A percentile compares a stretch with the other conserved stretches of the same genome.
Conservation (phyloP, 1,140 invertebrate species). For the Leptinotarsa texana region DNA sequence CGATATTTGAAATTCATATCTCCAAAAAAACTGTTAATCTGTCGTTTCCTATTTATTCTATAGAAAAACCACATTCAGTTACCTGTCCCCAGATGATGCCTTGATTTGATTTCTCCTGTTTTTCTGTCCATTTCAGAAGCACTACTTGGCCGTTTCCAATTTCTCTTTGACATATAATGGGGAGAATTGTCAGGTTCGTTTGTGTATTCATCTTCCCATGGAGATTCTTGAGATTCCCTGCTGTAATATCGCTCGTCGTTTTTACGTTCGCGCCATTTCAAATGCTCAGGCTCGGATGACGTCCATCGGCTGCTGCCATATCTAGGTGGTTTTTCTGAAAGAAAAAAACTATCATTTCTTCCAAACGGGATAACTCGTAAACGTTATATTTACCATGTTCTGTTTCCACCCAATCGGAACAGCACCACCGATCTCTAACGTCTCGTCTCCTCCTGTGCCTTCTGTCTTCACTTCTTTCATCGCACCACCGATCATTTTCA, state of each 20-base stretch:
- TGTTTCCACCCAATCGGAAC: slow-evolving; percentile 52
- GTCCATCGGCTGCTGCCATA: slow-evolving; percentile 41
- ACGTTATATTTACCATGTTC: slow-evolving; percentile 39
- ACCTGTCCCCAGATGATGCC: slow-evolving; percentile 54
- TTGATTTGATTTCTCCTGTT: slow-evolving; percentile 56
- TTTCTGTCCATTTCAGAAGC: slow-evolving; percentile 61
- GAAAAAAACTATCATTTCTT: slow-evolving; percentile 1
- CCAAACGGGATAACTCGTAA: neutral
- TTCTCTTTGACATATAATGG: slow-evolving; percentile 59
- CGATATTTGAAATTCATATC: too few species aligned
- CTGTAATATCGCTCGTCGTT: slow-evolving; percentile 56
- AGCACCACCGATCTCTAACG: slow-evolving; percentile 51
- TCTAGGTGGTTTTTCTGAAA: slow-evolving; percentile 44
- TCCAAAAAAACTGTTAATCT: too few species aligned
- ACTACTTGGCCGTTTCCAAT: slow-evolving; percentile 66
- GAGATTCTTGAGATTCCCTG: slow-evolving; percentile 57
- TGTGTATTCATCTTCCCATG: slow-evolving; percentile 61
- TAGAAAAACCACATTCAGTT: neutral
- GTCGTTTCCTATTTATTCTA: neutral
- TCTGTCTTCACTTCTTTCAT: slow-evolving; percentile 43
- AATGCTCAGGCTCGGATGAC: slow-evolving; percentile 31
- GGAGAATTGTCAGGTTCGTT: slow-evolving; percentile 54
- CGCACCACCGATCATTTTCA: slow-evolving; percentile 48
- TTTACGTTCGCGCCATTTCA: slow-evolving; percentile 44
- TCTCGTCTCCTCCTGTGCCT: slow-evolving; percentile 45